These are phyloP conservation scores for Napeogenes inachia DNA, from an alignment of 2,888 invertebrate genomes.

Conservation along the genomic window DNA sequence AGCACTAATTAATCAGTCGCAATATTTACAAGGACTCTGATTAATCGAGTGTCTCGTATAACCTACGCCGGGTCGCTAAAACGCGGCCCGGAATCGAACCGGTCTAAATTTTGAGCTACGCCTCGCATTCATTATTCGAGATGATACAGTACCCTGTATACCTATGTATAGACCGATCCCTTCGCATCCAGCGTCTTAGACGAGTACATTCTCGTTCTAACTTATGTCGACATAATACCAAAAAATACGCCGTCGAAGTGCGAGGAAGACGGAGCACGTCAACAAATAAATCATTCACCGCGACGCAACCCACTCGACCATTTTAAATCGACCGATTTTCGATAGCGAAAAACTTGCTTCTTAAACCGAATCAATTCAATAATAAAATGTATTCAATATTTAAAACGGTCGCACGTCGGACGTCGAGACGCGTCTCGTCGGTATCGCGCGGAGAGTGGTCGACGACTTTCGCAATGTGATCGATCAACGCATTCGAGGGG, in stretches of 20 bases:
- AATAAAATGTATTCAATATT: not conserved
- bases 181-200: not conserved
- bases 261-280: not conserved
- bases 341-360: too few species aligned
- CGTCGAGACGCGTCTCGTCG: not conserved
- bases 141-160: conserved; percentile 32
- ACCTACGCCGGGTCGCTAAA: conserved; percentile 34
- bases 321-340: not conserved
- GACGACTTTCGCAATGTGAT: too few species aligned
- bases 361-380: conserved; percentile 1
- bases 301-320: not conserved
- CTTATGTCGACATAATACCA: not conserved
- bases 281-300: not conserved
- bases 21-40: conserved; percentile 29
- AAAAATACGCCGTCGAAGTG: not conserved
- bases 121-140: conserved; percentile 25
- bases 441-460: too few species aligned
- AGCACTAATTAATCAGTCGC: conserved; percentile 26
- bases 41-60: conserved; percentile 16
- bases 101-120: conserved; percentile 23
- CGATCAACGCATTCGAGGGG: too few species aligned
- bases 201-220: too few species aligned
- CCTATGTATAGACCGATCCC: conserved; percentile 24
- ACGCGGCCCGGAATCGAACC: conserved; percentile 32
- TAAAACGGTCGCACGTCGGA: not conserved